A percentile compares a stretch with the other conserved stretches of the same genome.
phyloP scores from a whole-genome alignment of 1,140 invertebrate genomes.

The Bombus pascuorum region DNA sequence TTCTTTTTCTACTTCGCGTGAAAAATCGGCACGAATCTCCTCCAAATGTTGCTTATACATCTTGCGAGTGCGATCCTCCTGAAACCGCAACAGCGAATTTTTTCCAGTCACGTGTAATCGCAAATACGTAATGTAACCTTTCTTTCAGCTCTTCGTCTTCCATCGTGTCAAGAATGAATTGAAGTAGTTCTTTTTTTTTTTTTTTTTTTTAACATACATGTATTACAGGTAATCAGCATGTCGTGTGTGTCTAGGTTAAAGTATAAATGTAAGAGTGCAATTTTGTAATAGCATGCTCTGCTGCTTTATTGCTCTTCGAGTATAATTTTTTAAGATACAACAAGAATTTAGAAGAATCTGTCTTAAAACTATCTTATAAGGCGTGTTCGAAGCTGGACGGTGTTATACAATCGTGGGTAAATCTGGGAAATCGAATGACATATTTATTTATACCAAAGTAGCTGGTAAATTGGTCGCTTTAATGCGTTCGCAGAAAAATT shows the following conservation, averaged over 20 bases:
- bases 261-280: background rate
- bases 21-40: constrained; percentile 85
- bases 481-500: constrained; percentile 1
- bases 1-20: constrained; percentile 84
- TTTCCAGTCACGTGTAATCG: background rate
- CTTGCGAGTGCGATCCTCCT: constrained; percentile 84
- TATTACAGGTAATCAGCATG: background rate
- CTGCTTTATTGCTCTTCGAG: background rate
- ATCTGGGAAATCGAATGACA: background rate
- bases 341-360: background rate
- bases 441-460: background rate
- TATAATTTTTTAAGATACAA: background rate
- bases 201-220: background rate
- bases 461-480: background rate
- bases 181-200: background rate
- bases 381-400: background rate
- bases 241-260: background rate
- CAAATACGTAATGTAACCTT: background rate
- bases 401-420: background rate
- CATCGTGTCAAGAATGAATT: background rate
- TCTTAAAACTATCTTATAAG: background rate
- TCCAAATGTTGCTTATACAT: constrained; percentile 86
- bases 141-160: background rate
- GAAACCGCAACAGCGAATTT: constrained; percentile 32
- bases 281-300: background rate